phyloP scores from a whole-genome alignment of 2,888 invertebrate genomes.

The Drosophila colorata region DNA sequence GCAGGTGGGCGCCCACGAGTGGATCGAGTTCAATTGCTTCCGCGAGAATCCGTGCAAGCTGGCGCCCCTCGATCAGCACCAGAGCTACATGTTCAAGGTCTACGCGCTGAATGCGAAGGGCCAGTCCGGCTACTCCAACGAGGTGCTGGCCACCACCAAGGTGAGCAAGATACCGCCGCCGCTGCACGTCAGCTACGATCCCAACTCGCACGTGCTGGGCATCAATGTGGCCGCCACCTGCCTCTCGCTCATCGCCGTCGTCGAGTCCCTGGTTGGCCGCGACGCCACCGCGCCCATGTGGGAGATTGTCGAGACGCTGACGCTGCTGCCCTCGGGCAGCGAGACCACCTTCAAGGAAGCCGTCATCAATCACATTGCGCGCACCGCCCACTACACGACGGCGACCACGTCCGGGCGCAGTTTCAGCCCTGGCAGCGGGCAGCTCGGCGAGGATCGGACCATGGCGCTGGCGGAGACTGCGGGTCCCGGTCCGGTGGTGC shows the following conservation, averaged over 20 bases:
- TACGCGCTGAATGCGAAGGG: slow-evolving; percentile 95
- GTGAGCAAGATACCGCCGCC: slow-evolving; percentile 94
- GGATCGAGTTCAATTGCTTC: slow-evolving; percentile 94
- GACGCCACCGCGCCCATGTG: slow-evolving; percentile 87
- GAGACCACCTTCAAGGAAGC: slow-evolving; percentile 90
- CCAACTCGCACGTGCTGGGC: slow-evolving; percentile 90
- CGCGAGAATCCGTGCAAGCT: slow-evolving; percentile 95
- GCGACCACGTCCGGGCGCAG: slow-evolving; percentile 49
- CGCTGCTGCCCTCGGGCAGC: slow-evolving; percentile 89
- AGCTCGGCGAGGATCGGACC: slow-evolving; percentile 87
- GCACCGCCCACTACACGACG: slow-evolving; percentile 74
- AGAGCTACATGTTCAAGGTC: slow-evolving; percentile 94
- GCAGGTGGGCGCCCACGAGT: slow-evolving; percentile 86
- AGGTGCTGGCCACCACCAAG: slow-evolving; percentile 92
- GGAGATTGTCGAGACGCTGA: slow-evolving; percentile 91
- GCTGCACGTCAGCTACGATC: slow-evolving; percentile 93
- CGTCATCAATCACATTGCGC: slow-evolving; percentile 87
- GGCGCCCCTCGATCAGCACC: slow-evolving; percentile 93
- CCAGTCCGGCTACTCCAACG: slow-evolving; percentile 94
- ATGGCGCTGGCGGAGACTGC: slow-evolving; percentile 87
- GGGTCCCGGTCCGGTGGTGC: slow-evolving; percentile 87
- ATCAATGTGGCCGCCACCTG: slow-evolving; percentile 93
- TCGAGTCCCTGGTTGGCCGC: slow-evolving; percentile 89
- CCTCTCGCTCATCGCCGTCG: slow-evolving; percentile 90
- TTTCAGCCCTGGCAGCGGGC: slow-evolving; percentile 66